Conservation (phyloP, 2,113 vertebrate genomes). For the Podilymbus podiceps region DNA sequence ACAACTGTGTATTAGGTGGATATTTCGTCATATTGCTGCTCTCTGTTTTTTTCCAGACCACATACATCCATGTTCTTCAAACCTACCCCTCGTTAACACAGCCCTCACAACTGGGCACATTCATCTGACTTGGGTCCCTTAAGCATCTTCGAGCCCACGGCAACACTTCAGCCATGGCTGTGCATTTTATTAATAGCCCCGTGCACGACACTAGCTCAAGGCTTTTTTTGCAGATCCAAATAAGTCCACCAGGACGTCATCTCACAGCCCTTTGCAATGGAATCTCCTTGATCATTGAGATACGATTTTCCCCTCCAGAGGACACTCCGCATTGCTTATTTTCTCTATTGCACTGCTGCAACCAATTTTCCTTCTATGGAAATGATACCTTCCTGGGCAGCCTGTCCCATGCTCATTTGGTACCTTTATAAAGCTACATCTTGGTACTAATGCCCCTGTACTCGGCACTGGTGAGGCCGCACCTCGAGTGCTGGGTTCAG, state of each 20-base stretch:
- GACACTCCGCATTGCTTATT: not conserved
- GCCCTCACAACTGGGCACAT: accelerated
- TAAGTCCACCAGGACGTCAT: not conserved
- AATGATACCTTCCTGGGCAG: not conserved
- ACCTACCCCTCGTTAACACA: accelerated
- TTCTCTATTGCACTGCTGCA: not conserved
- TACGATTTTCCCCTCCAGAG: not conserved
- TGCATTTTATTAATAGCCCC: accelerated
- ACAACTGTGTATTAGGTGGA: not conserved
- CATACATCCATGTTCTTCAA: too few relatives aligned
- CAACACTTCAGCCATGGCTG: not conserved
- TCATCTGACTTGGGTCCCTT: accelerated
- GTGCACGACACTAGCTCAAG: accelerated
- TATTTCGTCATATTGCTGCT: not conserved
- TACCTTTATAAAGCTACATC: not conserved
- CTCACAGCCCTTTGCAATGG: not conserved
- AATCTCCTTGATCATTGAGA: not conserved
- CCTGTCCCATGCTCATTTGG: not conserved
- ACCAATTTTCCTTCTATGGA: not conserved
- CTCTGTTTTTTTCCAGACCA: not conserved
- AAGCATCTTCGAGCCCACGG: not conserved
- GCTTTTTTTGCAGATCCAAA: not conserved
- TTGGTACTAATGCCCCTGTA: too few relatives aligned
- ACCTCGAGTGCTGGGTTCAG: too few relatives aligned
- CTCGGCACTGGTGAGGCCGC: too few relatives aligned